phyloP scores from a whole-genome alignment of 2,888 invertebrate species.

The Tetheella fluctuosa region DNA sequence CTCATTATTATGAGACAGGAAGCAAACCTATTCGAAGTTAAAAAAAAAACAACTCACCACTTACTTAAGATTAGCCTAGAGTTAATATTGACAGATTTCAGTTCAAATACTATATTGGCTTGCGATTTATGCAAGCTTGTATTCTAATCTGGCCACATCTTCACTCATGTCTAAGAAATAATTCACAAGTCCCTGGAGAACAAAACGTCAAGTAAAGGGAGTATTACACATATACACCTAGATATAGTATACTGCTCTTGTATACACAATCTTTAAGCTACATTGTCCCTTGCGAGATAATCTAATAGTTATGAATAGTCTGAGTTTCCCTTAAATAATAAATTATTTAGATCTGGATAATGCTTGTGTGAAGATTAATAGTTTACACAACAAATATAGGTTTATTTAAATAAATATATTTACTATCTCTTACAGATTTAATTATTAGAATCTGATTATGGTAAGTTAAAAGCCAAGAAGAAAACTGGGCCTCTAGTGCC shows the following conservation, averaged over 20 bases:
- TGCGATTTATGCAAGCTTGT: background rate
- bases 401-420: too few relatives aligned
- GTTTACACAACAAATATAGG: background rate
- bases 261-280: slow-evolving; percentile 3
- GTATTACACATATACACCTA: slow-evolving; percentile 23
- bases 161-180: slow-evolving; percentile 49
- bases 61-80: too few relatives aligned
- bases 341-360: slow-evolving; percentile 8
- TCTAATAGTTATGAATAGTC: slow-evolving; percentile 13
- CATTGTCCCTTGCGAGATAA: slow-evolving; percentile 11
- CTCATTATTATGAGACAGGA: too few relatives aligned
- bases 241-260: slow-evolving; percentile 1
- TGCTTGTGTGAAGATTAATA: too few relatives aligned
- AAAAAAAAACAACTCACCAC: too few relatives aligned
- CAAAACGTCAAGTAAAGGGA: slow-evolving; percentile 50
- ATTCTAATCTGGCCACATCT: slow-evolving; percentile 24
- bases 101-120: background rate
- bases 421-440: too few relatives aligned
- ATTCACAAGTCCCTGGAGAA: slow-evolving; percentile 54
- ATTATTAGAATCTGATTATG: too few relatives aligned
- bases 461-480: too few relatives aligned
- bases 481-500: too few relatives aligned
- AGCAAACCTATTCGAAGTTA: too few relatives aligned
- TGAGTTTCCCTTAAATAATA: background rate
- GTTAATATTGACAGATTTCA: background rate